A percentile compares a stretch with the other conserved stretches of the same genome.
Conservation (phyloP, 1,140 invertebrate species). For the Chrysomallon squamiferum region DNA sequence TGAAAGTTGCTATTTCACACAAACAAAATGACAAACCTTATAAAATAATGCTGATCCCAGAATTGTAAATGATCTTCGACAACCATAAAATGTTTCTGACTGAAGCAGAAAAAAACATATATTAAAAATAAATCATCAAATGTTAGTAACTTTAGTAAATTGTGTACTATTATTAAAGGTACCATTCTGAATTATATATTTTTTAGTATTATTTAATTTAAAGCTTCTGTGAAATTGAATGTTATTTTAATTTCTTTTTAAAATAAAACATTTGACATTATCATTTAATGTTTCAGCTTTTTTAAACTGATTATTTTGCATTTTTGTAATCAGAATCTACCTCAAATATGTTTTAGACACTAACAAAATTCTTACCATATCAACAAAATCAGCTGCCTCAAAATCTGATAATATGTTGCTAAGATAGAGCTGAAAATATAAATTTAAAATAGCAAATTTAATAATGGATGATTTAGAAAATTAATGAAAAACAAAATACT, state of each 20-base stretch:
- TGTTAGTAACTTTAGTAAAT: too few species aligned
- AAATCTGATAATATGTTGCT: slow-evolving; percentile 63
- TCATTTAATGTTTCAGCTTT: too few species aligned
- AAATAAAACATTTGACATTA: too few species aligned
- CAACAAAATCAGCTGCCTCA: slow-evolving; percentile 63
- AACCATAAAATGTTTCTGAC: slow-evolving; percentile 57
- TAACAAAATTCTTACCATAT: slow-evolving; percentile 60
- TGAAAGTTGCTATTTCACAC: neutral
- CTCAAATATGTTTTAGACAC: too few species aligned
- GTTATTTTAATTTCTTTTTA: too few species aligned
- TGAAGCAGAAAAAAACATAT: slow-evolving; percentile 24
- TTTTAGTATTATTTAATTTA: too few species aligned
- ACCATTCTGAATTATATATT: too few species aligned
- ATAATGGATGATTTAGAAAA: slow-evolving; percentile 5
- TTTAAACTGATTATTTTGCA: too few species aligned
- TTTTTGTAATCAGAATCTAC: too few species aligned
- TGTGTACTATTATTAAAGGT: too few species aligned
- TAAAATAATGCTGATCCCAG: slow-evolving; percentile 62
- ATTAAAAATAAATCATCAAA: too few species aligned
- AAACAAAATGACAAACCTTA: slow-evolving; percentile 49
- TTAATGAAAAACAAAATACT: neutral
- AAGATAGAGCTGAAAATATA: slow-evolving; percentile 52
- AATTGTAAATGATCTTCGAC: slow-evolving; percentile 59
- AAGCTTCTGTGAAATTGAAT: too few species aligned
- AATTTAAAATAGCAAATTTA: neutral